Evolutionary conservation across 92 coral and sea anemone species (phyloP), one percentile per base, ranked within the genome.

Genomic region (Plumapathes pennacea): DNA sequence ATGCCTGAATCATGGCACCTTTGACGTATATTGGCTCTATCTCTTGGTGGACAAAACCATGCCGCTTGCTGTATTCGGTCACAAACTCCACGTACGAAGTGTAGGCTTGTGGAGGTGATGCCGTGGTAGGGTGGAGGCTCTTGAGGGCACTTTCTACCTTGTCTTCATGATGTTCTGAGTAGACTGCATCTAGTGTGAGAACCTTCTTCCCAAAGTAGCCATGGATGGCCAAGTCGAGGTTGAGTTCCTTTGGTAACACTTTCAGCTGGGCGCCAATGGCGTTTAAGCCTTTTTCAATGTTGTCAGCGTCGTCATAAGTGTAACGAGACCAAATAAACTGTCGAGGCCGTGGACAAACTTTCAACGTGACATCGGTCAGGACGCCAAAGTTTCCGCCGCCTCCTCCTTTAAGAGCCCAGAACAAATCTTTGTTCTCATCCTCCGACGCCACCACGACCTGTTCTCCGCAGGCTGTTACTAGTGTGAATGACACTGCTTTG

Each of bases 391-490:
- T 86, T 0, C 95, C 95, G 3, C 95, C 95, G 0, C 95, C 95
- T 0, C 95, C 89, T 10, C 95, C 95, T 41, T 76, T 86, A 66
- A 86, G 81, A 42, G 95, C 89, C 95, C 95, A 86, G 37, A 86
- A 86, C 50, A 86, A 64, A 50, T 86, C 95, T 32, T 72, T 51
- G 50, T 86, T 86, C 21, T 86, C 85, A 4, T 56, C 29, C 3
- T 36, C 50, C 9, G 89, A 70, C 41, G 70, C 95, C 31, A 49
- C 54, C 59, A 86, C 89, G 6, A 86, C 48, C 8, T 53, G 9
- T 31, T 25, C 31, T 10, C 95, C 95, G 55, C 76, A 81, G 36
- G 74, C 95, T 37, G 89, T 86, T n/a, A 86, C 95, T 89, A 86
- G 81, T 29, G 95, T 75, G 36, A 81, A 86, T 32, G 80, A 67